Conservation (phyloP, 2,888 invertebrate genomes). For the Papilio demoleus region DNA sequence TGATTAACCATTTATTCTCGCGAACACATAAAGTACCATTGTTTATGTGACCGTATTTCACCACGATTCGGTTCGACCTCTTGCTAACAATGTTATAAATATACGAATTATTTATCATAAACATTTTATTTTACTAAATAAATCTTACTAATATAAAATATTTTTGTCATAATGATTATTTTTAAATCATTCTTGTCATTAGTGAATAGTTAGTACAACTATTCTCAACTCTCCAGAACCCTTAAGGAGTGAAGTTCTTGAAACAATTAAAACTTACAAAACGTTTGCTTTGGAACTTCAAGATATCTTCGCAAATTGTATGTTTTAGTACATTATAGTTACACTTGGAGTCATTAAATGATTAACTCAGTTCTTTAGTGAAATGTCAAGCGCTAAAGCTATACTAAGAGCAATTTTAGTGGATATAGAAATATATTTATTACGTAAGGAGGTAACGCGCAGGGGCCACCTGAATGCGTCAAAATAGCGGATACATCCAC, state of each 20-base stretch:
- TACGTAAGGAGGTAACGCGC: too few species aligned
- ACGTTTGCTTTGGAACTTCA: conserved; percentile 27
- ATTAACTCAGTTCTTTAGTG: too few species aligned
- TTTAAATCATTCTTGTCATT: conserved; percentile 24
- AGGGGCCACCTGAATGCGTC: too few species aligned
- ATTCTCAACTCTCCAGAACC: conserved; percentile 27
- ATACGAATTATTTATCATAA: too few species aligned
- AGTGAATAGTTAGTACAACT: conserved; percentile 23
- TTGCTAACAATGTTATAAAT: conserved; percentile 10
- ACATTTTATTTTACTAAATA: too few species aligned
- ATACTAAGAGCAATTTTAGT: too few species aligned
- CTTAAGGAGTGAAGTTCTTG: conserved; percentile 26
- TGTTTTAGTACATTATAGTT: conserved; percentile 26
- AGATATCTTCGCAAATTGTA: conserved; percentile 33
- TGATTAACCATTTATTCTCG: conserved; percentile 38
- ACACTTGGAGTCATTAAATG: not conserved
- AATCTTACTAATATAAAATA: too few species aligned
- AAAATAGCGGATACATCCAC: too few species aligned
- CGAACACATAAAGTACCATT: conserved; percentile 35
- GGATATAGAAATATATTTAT: too few species aligned
- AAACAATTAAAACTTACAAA: conserved; percentile 38
- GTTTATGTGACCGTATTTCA: conserved; percentile 25
- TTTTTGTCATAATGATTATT: too few species aligned
- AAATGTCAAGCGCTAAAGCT: too few species aligned
- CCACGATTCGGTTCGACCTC: conserved; percentile 20